Percentiles rank a stretch among this genome's conserved stretches.
These are phyloP conservation scores for Thera obeliscata DNA, from an alignment of 2,888 invertebrate species.

Conservation along the genomic window DNA sequence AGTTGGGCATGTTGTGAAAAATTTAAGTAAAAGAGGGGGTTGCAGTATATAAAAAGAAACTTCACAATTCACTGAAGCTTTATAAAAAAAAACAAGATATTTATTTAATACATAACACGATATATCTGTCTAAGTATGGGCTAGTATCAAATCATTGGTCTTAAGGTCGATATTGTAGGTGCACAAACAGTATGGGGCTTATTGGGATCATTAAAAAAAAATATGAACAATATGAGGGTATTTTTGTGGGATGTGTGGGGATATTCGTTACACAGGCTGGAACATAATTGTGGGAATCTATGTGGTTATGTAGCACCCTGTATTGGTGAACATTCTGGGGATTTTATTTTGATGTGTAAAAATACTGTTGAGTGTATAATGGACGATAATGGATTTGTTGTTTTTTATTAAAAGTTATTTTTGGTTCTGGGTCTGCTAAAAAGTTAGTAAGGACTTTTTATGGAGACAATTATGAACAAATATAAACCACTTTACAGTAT, in stretches of 20 bases:
- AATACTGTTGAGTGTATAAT: constrained; percentile 28
- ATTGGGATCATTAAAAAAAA: neutral
- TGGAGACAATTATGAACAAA: constrained; percentile 10
- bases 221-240: neutral
- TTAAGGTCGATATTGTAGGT: neutral
- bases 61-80: neutral
- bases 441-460: constrained; percentile 25
- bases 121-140: neutral
- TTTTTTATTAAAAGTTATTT: neutral
- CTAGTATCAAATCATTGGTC: no score
- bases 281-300: constrained; percentile 7
- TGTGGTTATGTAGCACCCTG: constrained; percentile 10
- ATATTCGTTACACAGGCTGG: constrained; percentile 19
- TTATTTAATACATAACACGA: neutral
- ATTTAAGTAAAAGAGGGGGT: neutral
- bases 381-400: neutral
- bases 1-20: neutral
- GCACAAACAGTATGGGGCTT: neutral
- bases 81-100: neutral
- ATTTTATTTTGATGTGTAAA: constrained; percentile 21
- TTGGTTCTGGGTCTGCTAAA: constrained; percentile 20
- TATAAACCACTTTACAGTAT: constrained; percentile 32
- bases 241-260: constrained; percentile 32
- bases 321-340: constrained; percentile 5
- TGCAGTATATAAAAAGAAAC: neutral